Base-by-base conservation (phyloP, 2,888 invertebrate genomes). In the Monopis laevigella region DNA sequence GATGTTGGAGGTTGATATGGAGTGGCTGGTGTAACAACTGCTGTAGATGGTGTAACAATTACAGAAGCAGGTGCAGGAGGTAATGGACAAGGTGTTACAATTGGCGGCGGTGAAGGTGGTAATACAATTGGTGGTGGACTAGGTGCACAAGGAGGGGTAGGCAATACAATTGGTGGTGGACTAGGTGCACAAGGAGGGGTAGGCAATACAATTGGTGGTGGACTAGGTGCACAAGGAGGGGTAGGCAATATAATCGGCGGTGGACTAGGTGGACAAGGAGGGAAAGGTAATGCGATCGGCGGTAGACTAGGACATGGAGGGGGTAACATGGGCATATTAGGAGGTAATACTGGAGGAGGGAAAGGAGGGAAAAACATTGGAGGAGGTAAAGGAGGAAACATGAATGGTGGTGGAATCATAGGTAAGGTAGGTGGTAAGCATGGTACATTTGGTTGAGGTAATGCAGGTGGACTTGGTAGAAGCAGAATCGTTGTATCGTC, bases 371-470 rank as follows among this genome's bases (percentile, higher is more conserved):
- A 51, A 21, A 36, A 16, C 17, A 36, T 36, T 11, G 36, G 29
- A 16, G 48, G 29, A 0, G 43, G 40, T 0, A 50, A 48, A 1
- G 51, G 46, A 1, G 50, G 47, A 11, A 51, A 51, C 4, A 12
- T 10, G 11, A 29, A 6, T 29, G 62, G 55, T 3, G 56, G 54
- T 1, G 48, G 48, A 6, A 58, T 50, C 0, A 58, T 50, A 0
- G 69, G 65, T 1, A 65, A 58, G 0, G 53, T 50, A 0, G 65
- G 53, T 3, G 70, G 68, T 0, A 61, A 61, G 8, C 59, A 57
- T 1, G 56, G 62, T 8, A 61, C 65, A n/a, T n/a, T n/a, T 16
- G 57, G 10, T 51, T 12, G 11, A 18, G 35, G 35, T 14, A n/a
- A 11, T 3, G 35, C 18, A 18, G 36, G 36, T 2, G 36, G 36